A percentile compares a stretch with the other conserved stretches of the same genome.
Conservation (phyloP, 2,797 vertebrate genomes). For the Jordanella pulchra region DNA sequence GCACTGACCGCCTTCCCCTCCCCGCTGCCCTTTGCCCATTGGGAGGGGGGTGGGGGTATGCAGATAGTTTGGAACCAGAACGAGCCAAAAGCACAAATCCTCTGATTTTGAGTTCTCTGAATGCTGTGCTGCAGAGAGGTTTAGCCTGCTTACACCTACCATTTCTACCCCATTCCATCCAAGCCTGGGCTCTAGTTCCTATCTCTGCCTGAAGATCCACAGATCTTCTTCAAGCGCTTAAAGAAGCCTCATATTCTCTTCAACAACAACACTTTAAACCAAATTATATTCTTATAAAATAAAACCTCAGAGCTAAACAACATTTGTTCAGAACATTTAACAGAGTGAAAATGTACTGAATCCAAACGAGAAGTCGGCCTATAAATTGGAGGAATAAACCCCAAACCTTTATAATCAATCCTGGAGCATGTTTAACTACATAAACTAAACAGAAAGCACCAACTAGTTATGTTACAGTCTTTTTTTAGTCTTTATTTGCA, state of each 20-base stretch:
- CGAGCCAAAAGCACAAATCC: conserved; percentile 67
- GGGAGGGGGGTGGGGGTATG: conserved; percentile 59
- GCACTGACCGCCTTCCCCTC: conserved; percentile 60
- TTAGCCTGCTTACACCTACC: conserved; percentile 51
- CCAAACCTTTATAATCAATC: conserved; percentile 17
- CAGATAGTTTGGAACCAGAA: conserved; percentile 53
- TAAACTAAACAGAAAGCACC: no score
- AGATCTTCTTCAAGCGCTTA: conserved; percentile 69
- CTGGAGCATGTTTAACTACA: no score
- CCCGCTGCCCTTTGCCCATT: conserved; percentile 52
- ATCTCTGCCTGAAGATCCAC: conserved; percentile 64
- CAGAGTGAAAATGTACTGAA: conserved; percentile 25
- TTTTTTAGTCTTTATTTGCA: no score
- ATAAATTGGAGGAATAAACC: conserved; percentile 24
- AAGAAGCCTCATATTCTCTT: conserved; percentile 55
- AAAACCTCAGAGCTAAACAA: conserved; percentile 22
- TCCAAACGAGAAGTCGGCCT: conserved; percentile 22
- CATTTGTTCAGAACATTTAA: conserved; percentile 19
- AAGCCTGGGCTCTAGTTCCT: conserved; percentile 67
- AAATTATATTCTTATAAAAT: conserved; percentile 14
- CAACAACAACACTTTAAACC: conserved; percentile 42
- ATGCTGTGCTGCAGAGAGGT: conserved; percentile 59
- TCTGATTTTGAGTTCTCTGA: conserved; percentile 58
- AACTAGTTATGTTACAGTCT: no score
- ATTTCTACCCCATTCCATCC: conserved; percentile 68